Evolutionary conservation across 2,888 invertebrate genomes (phyloP).

Genomic region (Drosophila anceps): DNA sequence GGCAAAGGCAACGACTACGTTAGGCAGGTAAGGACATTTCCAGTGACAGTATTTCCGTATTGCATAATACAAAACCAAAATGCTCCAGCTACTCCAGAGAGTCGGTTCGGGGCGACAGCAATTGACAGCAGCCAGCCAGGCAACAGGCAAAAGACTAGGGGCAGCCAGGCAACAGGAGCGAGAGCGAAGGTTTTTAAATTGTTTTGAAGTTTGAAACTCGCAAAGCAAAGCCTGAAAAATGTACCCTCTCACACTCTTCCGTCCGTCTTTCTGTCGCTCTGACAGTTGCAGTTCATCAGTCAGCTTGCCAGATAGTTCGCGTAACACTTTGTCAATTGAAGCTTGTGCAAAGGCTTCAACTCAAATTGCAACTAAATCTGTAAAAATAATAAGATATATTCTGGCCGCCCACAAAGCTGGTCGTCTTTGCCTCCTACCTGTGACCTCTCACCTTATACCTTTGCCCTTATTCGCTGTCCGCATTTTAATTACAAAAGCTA

Average conservation of each 20-base stretch:
- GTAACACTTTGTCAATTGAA: conserved; percentile 53
- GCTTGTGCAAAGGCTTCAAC: conserved; percentile 32
- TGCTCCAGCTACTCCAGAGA: conserved; percentile 55
- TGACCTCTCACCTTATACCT: neutral
- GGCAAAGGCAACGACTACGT: conserved; percentile 45
- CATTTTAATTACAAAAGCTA: conserved; percentile 72
- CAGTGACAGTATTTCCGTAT: conserved; percentile 58
- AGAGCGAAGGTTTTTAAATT: conserved; percentile 27
- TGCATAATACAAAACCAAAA: conserved; percentile 68
- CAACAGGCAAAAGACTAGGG: conserved; percentile 49
- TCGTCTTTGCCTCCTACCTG: neutral
- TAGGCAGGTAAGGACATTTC: conserved; percentile 65
- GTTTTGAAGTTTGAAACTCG: conserved; percentile 54
- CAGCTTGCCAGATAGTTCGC: conserved; percentile 20
- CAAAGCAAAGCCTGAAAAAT: conserved; percentile 28
- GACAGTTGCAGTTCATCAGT: conserved; percentile 67
- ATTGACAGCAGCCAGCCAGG: conserved; percentile 54
- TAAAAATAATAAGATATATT: conserved; percentile 15
- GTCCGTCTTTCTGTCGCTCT: neutral
- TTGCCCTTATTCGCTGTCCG: conserved; percentile 33
- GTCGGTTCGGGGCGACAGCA: conserved; percentile 33
- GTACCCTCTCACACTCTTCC: neutral
- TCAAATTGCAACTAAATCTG: conserved; percentile 35
- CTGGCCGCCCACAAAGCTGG: neutral
- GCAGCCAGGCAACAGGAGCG: conserved; percentile 8